Evolutionary conservation across 2,888 invertebrate genomes (phyloP).

Genomic region (Julus scanicus): DNA sequence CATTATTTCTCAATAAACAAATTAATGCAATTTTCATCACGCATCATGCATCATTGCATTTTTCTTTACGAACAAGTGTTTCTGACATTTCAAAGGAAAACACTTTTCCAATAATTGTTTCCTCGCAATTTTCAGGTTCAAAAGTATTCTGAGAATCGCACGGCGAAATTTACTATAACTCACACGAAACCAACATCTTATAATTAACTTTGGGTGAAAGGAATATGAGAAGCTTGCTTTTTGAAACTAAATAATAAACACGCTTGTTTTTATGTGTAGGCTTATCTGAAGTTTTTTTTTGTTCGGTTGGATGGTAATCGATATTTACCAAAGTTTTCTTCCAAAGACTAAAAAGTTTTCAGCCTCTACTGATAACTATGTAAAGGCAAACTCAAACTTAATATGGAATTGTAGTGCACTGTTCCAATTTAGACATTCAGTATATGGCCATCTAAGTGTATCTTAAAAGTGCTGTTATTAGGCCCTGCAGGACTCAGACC

Average conservation of each 20-base stretch:
- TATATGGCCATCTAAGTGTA: too few relatives aligned
- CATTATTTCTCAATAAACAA: background rate
- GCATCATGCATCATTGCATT: background rate
- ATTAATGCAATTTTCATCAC: background rate
- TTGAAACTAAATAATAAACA: background rate
- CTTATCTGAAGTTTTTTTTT: background rate
- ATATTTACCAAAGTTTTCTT: background rate
- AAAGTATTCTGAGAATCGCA: background rate
- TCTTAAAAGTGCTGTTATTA: too few relatives aligned
- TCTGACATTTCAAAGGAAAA: constrained; percentile 22
- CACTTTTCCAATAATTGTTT: background rate
- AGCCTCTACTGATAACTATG: too few relatives aligned
- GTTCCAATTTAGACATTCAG: too few relatives aligned
- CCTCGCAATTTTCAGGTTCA: background rate
- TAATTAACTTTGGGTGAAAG: background rate
- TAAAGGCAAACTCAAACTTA: too few relatives aligned
- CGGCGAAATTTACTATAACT: background rate
- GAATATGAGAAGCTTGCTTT: background rate
- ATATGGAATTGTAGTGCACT: too few relatives aligned
- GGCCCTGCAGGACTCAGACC: too few relatives aligned
- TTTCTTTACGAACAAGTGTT: background rate
- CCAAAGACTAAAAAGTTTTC: too few relatives aligned
- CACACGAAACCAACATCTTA: background rate
- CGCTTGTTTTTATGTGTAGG: background rate
- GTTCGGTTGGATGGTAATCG: background rate